These are phyloP conservation scores for Augochlorella aurata DNA, from an alignment of 2,888 invertebrate species.

Conservation along the genomic window DNA sequence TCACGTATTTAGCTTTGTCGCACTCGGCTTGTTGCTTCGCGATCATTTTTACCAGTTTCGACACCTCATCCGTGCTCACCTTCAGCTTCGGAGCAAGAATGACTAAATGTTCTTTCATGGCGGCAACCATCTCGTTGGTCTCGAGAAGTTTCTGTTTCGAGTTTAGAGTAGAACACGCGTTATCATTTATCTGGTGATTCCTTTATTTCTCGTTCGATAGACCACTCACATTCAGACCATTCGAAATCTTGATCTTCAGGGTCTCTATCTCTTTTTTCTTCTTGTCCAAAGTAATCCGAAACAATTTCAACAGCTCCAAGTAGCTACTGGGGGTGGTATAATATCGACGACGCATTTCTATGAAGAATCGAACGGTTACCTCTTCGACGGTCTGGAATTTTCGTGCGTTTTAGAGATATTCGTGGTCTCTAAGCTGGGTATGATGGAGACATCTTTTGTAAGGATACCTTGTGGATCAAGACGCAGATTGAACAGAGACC, in stretches of 20 bases:
- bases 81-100: constrained; percentile 92
- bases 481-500: constrained; percentile 87
- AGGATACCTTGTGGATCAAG: constrained; percentile 86
- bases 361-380: constrained; percentile 89
- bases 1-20: constrained; percentile 90
- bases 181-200: not conserved
- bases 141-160: constrained; percentile 88
- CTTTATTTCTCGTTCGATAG: not conserved
- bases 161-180: not conserved
- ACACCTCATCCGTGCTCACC: constrained; percentile 89
- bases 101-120: constrained; percentile 92
- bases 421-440: too few relatives aligned
- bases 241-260: constrained; percentile 87
- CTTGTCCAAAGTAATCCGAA: constrained; percentile 87
- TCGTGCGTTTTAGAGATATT: not conserved
- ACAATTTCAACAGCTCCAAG: constrained; percentile 91
- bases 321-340: constrained; percentile 97
- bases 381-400: constrained; percentile 87
- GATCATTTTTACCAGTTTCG: constrained; percentile 88
- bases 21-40: constrained; percentile 91
- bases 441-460: not conserved
- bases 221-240: constrained; percentile 85
- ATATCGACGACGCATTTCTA: constrained; percentile 92
- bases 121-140: constrained; percentile 90
- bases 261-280: constrained; percentile 88